Base-by-base conservation (phyloP, 2,113 vertebrate species). In the Erythrocercus mccallii region DNA sequence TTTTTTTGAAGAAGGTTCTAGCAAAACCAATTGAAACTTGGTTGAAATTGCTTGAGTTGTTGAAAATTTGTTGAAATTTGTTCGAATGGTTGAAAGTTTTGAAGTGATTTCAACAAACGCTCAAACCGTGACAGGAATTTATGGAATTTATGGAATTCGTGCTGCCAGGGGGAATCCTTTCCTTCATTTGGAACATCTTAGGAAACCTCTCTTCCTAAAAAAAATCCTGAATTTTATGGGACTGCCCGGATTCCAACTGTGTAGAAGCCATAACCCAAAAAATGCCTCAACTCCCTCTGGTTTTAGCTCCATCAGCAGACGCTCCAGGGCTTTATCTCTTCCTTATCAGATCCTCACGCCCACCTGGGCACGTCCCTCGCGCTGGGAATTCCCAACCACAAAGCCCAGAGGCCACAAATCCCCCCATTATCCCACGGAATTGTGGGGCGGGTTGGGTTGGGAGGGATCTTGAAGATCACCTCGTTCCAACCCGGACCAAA, bases 401-500 rank as follows among this genome's bases (percentile, higher is more conserved):
- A 56, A 76, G 31, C 44, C 51, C 35, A 58, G 47, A 81, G 69
- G 64, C 69, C 73, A 33, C 37, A 44, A 38, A 57, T 25, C 31
- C 44, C 7, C 1, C 20, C 21, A 0, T 20, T 15, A 20, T n/a
- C 54, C n/a, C 15, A 3, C 1, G 33, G 50, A 50, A 48, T 27
- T 5, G 0, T 2, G 17, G 57, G 7, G 2, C 4, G 22, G 35
- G 42, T 72, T 25, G 66, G 27, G 18, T 1, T 12, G 50, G 42
- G 37, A 65, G 4, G 40, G n/a, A 64, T 30, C 85, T 42, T 5
- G 2, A 15, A 31, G 35, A 40, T 35, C 11, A 33, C 44, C 76
- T 40, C 17, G 0, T 17, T 31, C 85, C 57, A 56, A 6, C 14
- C 50, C 40, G 23, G 8, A 40, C 35, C 58, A 22, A 16, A 12